Percentiles rank a stretch among this genome's conserved stretches.
These are phyloP conservation scores for Pempheris klunzingeri DNA, from an alignment of 2,797 vertebrate genomes.

Conservation along the genomic window DNA sequence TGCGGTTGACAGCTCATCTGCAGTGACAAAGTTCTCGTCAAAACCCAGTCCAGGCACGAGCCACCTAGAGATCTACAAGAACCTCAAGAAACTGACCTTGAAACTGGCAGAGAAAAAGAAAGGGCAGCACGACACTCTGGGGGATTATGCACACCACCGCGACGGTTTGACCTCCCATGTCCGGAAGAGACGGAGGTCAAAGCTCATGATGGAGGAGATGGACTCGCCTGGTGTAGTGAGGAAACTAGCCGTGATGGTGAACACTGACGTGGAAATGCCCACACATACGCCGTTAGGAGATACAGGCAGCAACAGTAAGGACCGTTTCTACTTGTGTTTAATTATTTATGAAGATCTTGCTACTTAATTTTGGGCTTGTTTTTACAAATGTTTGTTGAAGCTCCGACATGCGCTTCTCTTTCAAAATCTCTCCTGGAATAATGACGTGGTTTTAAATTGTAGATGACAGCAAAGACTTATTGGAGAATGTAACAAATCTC, in stretches of 20 bases:
- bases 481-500: neutral
- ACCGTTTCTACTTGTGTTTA: neutral
- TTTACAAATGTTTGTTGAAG: neutral
- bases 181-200: constrained; percentile 76
- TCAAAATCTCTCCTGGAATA: neutral
- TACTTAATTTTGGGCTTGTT: neutral
- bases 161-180: constrained; percentile 41
- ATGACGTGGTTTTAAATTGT: neutral
- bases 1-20: constrained; percentile 21
- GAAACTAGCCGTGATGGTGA: constrained; percentile 84
- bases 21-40: constrained; percentile 62
- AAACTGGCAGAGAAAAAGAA: constrained; percentile 81
- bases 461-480: neutral
- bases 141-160: neutral
- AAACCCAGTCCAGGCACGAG: constrained; percentile 82
- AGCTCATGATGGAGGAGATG: constrained; percentile 85
- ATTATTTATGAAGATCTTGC: constrained; percentile 6
- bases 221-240: constrained; percentile 85
- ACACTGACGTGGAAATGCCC: constrained; percentile 27
- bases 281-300: constrained; percentile 20
- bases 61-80: constrained; percentile 90
- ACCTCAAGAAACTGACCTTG: constrained; percentile 85
- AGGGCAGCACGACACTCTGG: constrained; percentile 40
- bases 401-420: neutral
- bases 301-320: constrained; percentile 61